These are phyloP conservation scores for Clarias platycephalus DNA, from an alignment of 2,797 vertebrate genomes.

Conservation along the genomic window DNA sequence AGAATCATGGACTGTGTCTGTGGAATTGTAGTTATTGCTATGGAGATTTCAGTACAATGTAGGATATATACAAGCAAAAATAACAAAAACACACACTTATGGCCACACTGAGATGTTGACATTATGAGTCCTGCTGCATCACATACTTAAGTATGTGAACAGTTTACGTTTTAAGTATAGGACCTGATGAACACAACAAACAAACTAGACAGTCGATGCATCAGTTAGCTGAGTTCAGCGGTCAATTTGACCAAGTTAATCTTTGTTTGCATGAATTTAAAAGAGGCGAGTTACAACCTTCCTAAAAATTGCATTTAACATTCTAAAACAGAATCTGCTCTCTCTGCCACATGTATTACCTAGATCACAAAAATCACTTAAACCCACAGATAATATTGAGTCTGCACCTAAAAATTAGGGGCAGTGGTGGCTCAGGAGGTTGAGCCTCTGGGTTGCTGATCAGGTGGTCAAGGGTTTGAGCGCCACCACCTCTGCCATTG, in stretches of 20 bases:
- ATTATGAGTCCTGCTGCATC: slow-evolving; percentile 1
- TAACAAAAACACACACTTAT: not conserved
- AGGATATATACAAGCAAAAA: not conserved
- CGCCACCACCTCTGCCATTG: too few relatives aligned
- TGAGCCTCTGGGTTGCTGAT: too few relatives aligned
- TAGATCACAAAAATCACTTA: not conserved
- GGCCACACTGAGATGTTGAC: not conserved
- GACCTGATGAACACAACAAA: not conserved
- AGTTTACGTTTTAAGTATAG: not conserved
- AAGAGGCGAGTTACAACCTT: not conserved
- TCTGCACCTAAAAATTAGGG: not conserved
- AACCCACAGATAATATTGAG: not conserved
- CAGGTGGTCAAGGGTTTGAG: too few relatives aligned
- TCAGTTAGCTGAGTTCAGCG: not conserved
- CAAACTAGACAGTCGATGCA: not conserved
- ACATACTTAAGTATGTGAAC: not conserved
- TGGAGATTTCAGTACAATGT: not conserved
- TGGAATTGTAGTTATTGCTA: not conserved
- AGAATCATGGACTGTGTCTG: not conserved
- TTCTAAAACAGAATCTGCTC: not conserved
- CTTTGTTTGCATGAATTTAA: not conserved
- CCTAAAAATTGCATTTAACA: not conserved
- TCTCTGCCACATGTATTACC: not conserved
- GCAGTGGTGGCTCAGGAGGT: too few relatives aligned
- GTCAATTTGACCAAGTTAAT: too few relatives aligned